phyloP scores from a whole-genome alignment of 2,888 invertebrate species.

The Dolichopus griseipennis region DNA sequence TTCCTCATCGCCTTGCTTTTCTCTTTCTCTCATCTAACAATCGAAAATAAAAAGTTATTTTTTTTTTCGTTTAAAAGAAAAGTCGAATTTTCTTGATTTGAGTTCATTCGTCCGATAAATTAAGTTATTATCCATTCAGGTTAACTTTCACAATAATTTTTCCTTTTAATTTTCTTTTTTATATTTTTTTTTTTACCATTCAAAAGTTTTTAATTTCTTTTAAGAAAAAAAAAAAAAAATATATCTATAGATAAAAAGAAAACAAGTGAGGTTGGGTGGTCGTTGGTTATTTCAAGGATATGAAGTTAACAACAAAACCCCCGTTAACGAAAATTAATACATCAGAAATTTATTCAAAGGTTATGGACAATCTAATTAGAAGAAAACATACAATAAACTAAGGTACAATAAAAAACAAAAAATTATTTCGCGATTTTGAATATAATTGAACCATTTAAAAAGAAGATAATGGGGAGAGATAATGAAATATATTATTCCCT shows the following conservation, averaged over 20 bases:
- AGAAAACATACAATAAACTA: background rate
- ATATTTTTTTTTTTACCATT: no score
- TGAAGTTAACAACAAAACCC: background rate
- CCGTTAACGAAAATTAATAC: background rate
- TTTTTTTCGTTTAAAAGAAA: background rate
- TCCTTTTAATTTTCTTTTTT: background rate
- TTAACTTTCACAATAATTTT: constrained; percentile 1
- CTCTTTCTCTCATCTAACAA: background rate
- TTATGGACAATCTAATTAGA: background rate
- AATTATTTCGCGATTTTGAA: no score
- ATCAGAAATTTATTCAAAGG: background rate
- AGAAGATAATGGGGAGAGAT: no score
- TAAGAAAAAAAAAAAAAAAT: background rate
- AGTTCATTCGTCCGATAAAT: constrained; percentile 4
- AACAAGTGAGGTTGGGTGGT: background rate
- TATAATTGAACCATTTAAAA: no score
- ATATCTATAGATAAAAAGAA: background rate
- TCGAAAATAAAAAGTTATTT: no score
- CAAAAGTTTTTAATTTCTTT: background rate
- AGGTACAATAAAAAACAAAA: no score
- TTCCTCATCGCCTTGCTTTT: background rate
- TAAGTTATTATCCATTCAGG: background rate
- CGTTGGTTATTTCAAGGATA: background rate
- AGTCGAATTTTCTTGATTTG: constrained; percentile 1
- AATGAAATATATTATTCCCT: no score